Base-by-base conservation (phyloP, 2,888 invertebrate genomes). In the Syrphus vitripennis region DNA sequence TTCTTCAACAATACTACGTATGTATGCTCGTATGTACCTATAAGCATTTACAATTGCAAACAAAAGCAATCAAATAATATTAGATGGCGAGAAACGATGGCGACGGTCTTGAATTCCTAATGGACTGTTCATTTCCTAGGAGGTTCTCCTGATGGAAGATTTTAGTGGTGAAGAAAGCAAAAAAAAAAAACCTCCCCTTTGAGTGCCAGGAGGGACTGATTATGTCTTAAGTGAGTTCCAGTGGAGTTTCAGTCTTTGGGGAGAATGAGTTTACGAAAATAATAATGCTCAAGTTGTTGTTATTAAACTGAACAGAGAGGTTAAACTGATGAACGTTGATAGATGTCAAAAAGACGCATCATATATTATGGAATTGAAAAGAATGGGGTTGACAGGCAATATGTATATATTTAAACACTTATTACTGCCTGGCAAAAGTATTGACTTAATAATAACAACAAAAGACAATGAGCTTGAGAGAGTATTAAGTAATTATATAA, bases 401-500 rank as follows among this genome's bases (percentile, higher is more conserved):
- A 9, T 21, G 12, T 10, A 2, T 61, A 14, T 26, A 14, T 57
- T 45, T 24, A 61, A 45, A 24, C 31, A 63, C 16, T 42, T 53
- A 4, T 4, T 21, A 7, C 12, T n/a, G 14, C 16, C 45, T 78
- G n/a, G 42, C 19, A 40, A 63, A 63, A 53, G 61, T 71, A 55
- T 71, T 71, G 53, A 78, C 40, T 63, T 63, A 79, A 72, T 55
- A 59, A 45, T 72, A 50, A 50, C 14, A 24, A 7, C 34, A 34
- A 53, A 37, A 61, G 65, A 74, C 65, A 67, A 67, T 40, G 74
- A 67, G 61, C 55, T 72, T 67, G n/a, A 24, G 14, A n/a, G n/a
- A 29, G 57, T 61, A 50, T 80, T 74, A 80, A 80, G 74, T n/a
- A n/a, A n/a, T n/a, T n/a, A n/a, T 80, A 67, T 78, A 50, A 69